Evolutionary conservation across 2,113 vertebrate genomes (phyloP).

Genomic region (Enhydra lutris): DNA sequence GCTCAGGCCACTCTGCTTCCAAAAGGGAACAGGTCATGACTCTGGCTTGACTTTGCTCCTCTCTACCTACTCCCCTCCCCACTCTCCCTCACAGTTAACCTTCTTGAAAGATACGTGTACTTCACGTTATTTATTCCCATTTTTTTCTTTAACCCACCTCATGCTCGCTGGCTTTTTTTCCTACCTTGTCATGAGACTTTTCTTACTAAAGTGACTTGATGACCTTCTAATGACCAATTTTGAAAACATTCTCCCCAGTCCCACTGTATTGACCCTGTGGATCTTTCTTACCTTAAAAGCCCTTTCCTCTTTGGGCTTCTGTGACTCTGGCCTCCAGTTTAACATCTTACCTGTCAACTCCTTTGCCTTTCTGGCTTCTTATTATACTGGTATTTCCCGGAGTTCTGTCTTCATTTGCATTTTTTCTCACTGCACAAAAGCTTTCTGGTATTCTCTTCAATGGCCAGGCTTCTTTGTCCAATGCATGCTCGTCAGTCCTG

Average conservation of each 20-base stretch:
- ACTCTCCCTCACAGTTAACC: not conserved
- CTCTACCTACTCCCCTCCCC: rapidly evolving
- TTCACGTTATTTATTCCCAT: not conserved
- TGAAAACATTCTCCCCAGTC: not conserved
- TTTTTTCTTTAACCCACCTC: not conserved
- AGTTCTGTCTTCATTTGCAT: not conserved
- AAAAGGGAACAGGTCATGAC: not conserved
- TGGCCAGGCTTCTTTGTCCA: not conserved
- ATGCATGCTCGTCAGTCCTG: not conserved
- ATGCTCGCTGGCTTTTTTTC: not conserved
- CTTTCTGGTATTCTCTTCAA: not conserved
- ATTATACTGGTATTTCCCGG: not conserved
- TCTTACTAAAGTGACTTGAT: not conserved
- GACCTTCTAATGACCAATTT: not conserved
- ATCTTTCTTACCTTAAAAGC: not conserved
- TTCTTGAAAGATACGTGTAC: not conserved
- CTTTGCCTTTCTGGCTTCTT: not conserved
- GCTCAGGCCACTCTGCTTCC: not conserved
- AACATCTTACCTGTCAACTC: not conserved
- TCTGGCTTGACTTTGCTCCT: not conserved
- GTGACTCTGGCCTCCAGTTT: too few relatives aligned
- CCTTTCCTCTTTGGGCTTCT: not conserved
- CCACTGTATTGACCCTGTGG: rapidly evolving
- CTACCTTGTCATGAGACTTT: not conserved
- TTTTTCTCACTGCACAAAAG: not conserved